Evolutionary conservation across 2,888 invertebrate genomes (phyloP), one percentile per base, ranked within the genome.

Genomic region (Polydrusus cervinus): DNA sequence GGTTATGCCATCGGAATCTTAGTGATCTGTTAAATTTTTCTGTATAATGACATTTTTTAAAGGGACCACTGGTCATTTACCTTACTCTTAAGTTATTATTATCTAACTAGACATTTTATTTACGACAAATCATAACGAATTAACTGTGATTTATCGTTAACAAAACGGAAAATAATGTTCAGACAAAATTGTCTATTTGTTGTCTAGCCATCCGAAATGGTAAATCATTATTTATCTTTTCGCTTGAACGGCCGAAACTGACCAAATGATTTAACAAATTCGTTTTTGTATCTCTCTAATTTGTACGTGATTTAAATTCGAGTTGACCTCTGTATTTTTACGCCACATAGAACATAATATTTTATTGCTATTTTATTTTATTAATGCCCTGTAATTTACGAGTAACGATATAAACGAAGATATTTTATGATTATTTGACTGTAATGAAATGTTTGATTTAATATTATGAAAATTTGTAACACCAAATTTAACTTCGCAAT

Each of bases 201-300:
- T 53, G 67, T 67, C 55, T 67, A 53, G 62, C 53, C 47, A 30
- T 68, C 71, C 53, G 75, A 79, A 81, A 82, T 82, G 81, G 83
- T 83, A 82, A 82, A 83, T 83, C 83, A 83, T 83, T 84, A 83
- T 84, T 83, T 83, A 84, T 83, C 83, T 84, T 82, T 83, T 79
- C 82, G 78, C 80, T 79, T 79, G 83, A 80, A 82, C 78, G 81
- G 75, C 78, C 72, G 75, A 79, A 78, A 80, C 78, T 81, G 80
- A 81, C 81, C 79, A 78, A 82, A 45, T 69, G 45, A 69, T 60
- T 60, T 60, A 45, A 69, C 57, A 82, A 82, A 82, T 81, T 79
- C 79, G 79, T 77, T 78, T 57, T 60, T 60, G 57, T 60, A 38
- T 60, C 78, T 80, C 79, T 81, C 81, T 82, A 82, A 82, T 81